Percentiles rank a stretch among this genome's conserved stretches.
These are phyloP conservation scores for Hexactinellida sp. DNA, from an alignment of 37 sponge, comb jelly and placozoan genomes.

Conservation along the genomic window DNA sequence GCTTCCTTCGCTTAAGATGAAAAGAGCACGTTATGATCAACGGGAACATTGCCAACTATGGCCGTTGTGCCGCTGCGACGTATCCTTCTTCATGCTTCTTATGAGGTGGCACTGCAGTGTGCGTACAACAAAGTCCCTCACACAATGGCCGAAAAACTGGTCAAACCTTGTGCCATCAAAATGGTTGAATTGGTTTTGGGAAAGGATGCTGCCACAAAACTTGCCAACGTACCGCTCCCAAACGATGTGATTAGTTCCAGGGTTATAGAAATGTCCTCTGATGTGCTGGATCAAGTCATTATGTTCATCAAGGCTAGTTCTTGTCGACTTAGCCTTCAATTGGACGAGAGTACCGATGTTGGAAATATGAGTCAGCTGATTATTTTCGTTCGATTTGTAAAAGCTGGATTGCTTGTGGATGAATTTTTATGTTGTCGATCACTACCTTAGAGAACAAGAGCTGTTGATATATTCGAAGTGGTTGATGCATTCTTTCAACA, in stretches of 20 bases:
- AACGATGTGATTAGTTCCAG: not conserved
- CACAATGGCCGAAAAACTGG: not conserved
- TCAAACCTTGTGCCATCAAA: not conserved
- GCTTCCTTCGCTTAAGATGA: not conserved
- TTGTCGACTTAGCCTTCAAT: not conserved
- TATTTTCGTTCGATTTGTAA: not conserved
- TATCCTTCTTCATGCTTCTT: not conserved
- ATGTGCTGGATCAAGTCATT: not conserved
- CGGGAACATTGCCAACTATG: not conserved
- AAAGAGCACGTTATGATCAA: not conserved
- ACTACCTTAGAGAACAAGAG: not conserved
- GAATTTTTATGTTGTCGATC: not conserved
- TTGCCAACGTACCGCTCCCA: not conserved
- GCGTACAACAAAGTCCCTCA: not conserved
- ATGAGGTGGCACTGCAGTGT: not conserved
- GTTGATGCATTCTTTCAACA: not conserved
- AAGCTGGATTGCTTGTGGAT: not conserved
- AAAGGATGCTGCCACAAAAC: not conserved
- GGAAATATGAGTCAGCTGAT: not conserved
- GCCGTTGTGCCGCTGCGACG: not conserved
- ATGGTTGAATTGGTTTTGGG: conserved; percentile 3
- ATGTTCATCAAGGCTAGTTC: not conserved
- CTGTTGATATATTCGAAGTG: not conserved
- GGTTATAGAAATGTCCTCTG: not conserved
- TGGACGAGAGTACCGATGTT: not conserved